A percentile compares a stretch with the other conserved stretches of the same genome.
phyloP scores from a whole-genome alignment of 1,140 invertebrate genomes.

The Drosophila navojoa region DNA sequence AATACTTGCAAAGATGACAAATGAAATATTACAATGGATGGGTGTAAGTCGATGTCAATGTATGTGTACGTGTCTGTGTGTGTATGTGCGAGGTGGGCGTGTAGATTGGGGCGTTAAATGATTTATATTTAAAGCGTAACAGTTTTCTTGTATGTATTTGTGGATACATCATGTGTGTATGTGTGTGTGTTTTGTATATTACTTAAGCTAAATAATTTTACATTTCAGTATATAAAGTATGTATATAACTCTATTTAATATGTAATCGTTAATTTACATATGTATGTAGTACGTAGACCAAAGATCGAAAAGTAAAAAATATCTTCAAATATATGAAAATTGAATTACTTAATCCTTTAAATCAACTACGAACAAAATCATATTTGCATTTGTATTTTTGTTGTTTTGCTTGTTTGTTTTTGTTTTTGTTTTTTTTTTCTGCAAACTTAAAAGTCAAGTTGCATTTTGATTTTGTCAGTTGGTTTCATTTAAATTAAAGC shows the following conservation, averaged over 20 bases:
- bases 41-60: conserved; percentile 18
- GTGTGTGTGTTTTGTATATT: conserved; percentile 24
- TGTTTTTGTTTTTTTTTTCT: neutral
- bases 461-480: conserved; percentile 43
- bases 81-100: conserved; percentile 26
- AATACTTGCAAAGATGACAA: conserved; percentile 71
- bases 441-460: conserved; percentile 54
- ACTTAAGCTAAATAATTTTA: conserved; percentile 67
- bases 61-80: conserved; percentile 18
- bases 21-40: conserved; percentile 76
- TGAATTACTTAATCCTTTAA: conserved; percentile 55
- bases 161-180: conserved; percentile 40
- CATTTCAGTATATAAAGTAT: conserved; percentile 50
- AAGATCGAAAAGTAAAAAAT: conserved; percentile 53
- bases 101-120: conserved; percentile 42
- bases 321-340: conserved; percentile 38
- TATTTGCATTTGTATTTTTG: neutral
- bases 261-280: conserved; percentile 68
- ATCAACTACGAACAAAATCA: conserved; percentile 46
- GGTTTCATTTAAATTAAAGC: conserved; percentile 47
- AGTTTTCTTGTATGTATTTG: conserved; percentile 76
- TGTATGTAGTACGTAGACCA: conserved; percentile 41
- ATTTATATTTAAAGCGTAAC: conserved; percentile 74
- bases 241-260: conserved; percentile 59
- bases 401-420: neutral